Conservation (phyloP, 2,888 invertebrate species). For the Luffia ferchaultella region DNA sequence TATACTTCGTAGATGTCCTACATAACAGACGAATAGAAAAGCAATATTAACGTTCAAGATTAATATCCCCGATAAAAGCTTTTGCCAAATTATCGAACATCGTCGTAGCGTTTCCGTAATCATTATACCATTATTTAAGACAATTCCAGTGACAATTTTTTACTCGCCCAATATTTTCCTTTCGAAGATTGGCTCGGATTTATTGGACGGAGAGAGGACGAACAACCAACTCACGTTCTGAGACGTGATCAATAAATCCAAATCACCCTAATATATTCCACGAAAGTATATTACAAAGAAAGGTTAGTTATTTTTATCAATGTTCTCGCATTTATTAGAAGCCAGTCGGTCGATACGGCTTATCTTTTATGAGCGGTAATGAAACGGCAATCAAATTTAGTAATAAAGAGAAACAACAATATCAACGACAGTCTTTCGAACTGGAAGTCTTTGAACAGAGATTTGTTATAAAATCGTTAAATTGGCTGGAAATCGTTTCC, state of each 20-base stretch:
- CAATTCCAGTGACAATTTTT: background rate
- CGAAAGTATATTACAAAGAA: background rate
- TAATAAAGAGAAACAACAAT: background rate
- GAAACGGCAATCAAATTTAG: background rate
- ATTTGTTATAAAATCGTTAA: background rate
- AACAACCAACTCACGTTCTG: background rate
- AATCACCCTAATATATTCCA: background rate
- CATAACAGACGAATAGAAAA: too few species aligned
- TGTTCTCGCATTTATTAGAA: too few species aligned
- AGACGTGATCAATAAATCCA: background rate
- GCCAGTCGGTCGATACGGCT: too few species aligned
- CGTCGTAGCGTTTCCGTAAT: background rate
- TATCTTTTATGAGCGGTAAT: background rate
- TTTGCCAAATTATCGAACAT: too few species aligned
- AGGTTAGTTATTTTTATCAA: background rate
- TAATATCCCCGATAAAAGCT: too few species aligned
- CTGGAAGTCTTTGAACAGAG: too few species aligned
- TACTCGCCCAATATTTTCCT: background rate
- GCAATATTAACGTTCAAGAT: too few species aligned
- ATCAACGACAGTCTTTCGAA: background rate
- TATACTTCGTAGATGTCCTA: too few species aligned
- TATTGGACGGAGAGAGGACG: background rate
- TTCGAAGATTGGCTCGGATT: background rate
- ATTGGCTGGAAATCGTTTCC: background rate
- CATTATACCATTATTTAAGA: background rate